Base-by-base conservation (phyloP, 2,113 vertebrate genomes). In the Varanus salvator region DNA sequence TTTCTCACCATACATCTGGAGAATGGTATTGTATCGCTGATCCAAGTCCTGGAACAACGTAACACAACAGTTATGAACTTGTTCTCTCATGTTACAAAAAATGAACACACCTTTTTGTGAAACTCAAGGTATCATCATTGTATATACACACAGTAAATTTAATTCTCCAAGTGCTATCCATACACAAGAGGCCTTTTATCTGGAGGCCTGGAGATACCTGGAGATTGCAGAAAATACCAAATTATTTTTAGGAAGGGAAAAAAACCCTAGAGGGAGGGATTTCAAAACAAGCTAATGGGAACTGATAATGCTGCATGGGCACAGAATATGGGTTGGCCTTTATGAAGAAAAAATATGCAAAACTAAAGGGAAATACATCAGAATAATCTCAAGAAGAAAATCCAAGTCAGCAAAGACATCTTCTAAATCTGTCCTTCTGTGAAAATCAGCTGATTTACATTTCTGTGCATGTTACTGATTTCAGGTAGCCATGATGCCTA, bases 1-100 rank as follows among this genome's bases (percentile, higher is more conserved):
- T 94, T 99, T 99, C 95, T 99, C 99, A 77, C 99, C 99, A 60
- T 99, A 99, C 99, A 99, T 99, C 96, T 99, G 99, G 84, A 99
- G 98, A 93, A 99, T 99, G 60, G 99, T 99, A 96, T 99, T 99
- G 96, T 99, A 99, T 74, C 99, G 98, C 90, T 99, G 99, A 96
- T 99, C 98, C 97, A 99, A 96, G 90, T 99, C 99, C 99, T 99
- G 95, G 81, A 97, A 96, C 31, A 75, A 95, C 69, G 94, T 0
- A 25, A 0, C 0, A 69, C 6, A 50, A 19, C 60, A 25, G 57
- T 95, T 90, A 94, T 0, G 34, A 80, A 80, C 34, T 34, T 64
- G 52, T 0, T 82, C 14, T 25, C 76, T 25, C 38, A 2, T 31
- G 29, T 82, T 75, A 83, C 7, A 86, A 88, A 34, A 11, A 29